A percentile compares a stretch with the other conserved stretches of the same genome.
These are phyloP conservation scores for Caenorhabditis tropicalis DNA, from an alignment of 1,140 invertebrate species.

Conservation along the genomic window DNA sequence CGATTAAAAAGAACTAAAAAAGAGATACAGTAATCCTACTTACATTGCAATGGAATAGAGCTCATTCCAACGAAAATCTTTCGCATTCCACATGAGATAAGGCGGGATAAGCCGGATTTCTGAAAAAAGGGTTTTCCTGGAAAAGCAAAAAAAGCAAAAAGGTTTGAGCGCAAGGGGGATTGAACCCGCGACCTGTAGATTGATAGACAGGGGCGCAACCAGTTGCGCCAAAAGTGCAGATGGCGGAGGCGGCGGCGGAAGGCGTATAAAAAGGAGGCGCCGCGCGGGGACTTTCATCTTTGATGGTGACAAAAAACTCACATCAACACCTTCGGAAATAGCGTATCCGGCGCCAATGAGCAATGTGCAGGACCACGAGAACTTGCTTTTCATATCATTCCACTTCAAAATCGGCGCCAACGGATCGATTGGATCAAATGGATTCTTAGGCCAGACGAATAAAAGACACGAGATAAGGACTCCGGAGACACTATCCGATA, in stretches of 20 bases:
- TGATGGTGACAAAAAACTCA: no score
- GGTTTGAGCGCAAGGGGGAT: no score
- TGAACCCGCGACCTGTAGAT: no score
- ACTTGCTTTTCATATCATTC: constrained; percentile 51
- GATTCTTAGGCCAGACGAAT: constrained; percentile 55
- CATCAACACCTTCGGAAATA: constrained; percentile 53
- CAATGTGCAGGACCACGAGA: constrained; percentile 56
- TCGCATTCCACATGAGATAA: constrained; percentile 5
- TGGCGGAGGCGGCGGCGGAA: no score
- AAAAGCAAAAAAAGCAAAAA: no score
- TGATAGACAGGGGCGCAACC: no score
- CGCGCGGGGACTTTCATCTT: no score
- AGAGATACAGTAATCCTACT: neutral
- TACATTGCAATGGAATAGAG: constrained; percentile 12
- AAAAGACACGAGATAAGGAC: constrained; percentile 48
- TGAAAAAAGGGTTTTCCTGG: constrained; percentile 26
- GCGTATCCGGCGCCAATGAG: constrained; percentile 56
- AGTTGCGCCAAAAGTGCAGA: no score
- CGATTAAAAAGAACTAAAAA: neutral
- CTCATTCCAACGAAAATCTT: constrained; percentile 14
- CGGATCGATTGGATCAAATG: constrained; percentile 29
- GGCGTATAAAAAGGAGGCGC: no score
- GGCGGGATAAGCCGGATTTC: constrained; percentile 47
- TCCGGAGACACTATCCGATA: constrained; percentile 38
- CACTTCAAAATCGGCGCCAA: constrained; percentile 51